phyloP scores from a whole-genome alignment of 1,140 invertebrate species.

The Euborellia annulipes region DNA sequence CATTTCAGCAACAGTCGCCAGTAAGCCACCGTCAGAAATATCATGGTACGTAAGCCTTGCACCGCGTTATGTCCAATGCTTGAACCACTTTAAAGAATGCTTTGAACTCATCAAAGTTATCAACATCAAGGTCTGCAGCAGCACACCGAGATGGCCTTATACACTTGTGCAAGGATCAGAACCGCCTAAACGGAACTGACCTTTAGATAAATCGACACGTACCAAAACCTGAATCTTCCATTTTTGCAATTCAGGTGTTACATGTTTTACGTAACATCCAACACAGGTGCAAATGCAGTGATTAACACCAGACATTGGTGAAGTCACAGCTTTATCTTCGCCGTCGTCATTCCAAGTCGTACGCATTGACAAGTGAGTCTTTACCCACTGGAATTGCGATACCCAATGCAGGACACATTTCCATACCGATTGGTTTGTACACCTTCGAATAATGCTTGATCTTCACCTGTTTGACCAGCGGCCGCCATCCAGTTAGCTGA shows the following conservation, averaged over 20 bases:
- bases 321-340: neutral
- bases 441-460: neutral
- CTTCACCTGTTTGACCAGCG: neutral
- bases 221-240: neutral
- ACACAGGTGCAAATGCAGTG: neutral
- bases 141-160: no score
- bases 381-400: neutral
- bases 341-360: neutral
- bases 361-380: neutral
- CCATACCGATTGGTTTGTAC: neutral
- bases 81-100: neutral
- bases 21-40: neutral
- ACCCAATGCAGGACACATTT: neutral
- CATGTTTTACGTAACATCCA: neutral
- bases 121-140: no score
- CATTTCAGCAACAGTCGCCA: neutral
- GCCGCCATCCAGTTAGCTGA: neutral
- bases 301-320: neutral
- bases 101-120: neutral
- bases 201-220: neutral
- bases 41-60: neutral
- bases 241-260: neutral
- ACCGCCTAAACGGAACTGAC: neutral
- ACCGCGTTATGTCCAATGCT: neutral
- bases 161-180: no score